phyloP scores from a whole-genome alignment of 23 tunicate genomes.

The Ascidia mentula region DNA sequence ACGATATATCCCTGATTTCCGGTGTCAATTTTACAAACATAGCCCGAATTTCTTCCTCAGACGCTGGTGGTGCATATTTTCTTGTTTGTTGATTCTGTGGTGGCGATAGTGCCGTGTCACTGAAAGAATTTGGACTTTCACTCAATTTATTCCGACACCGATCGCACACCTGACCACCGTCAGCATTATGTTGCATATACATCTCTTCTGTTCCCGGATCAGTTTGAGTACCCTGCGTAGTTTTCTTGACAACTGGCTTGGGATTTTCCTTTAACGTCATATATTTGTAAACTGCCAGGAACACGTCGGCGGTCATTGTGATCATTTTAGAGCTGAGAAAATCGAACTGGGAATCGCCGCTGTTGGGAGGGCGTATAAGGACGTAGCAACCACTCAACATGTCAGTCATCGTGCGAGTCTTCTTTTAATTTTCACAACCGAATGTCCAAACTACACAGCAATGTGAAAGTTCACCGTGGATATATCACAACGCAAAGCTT shows the following conservation, averaged over 20 bases:
- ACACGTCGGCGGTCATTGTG: slow-evolving; percentile 20
- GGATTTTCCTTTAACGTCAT: not conserved
- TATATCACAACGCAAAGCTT: too few relatives aligned
- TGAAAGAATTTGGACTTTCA: not conserved
- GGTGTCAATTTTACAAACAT: not conserved
- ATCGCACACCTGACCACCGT: not conserved
- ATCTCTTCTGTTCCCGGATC: not conserved
- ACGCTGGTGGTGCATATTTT: not conserved
- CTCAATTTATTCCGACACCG: not conserved
- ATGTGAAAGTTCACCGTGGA: too few relatives aligned
- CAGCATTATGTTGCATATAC: not conserved
- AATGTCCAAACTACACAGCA: too few relatives aligned
- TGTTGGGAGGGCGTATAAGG: slow-evolving; percentile 1
- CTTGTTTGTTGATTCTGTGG: not conserved
- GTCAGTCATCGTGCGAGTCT: too few relatives aligned
- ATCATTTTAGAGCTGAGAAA: slow-evolving; percentile 4
- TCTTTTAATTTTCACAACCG: too few relatives aligned
- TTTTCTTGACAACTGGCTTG: not conserved
- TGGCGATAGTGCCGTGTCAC: not conserved
- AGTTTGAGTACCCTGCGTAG: not conserved
- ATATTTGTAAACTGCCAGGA: slow-evolving; percentile 3
- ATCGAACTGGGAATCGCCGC: not conserved
- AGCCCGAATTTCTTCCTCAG: not conserved
- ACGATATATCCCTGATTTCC: not conserved
- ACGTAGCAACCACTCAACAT: not conserved